These are phyloP conservation scores for Laupala kohalensis DNA, from an alignment of 1,140 invertebrate species.

Conservation along the genomic window DNA sequence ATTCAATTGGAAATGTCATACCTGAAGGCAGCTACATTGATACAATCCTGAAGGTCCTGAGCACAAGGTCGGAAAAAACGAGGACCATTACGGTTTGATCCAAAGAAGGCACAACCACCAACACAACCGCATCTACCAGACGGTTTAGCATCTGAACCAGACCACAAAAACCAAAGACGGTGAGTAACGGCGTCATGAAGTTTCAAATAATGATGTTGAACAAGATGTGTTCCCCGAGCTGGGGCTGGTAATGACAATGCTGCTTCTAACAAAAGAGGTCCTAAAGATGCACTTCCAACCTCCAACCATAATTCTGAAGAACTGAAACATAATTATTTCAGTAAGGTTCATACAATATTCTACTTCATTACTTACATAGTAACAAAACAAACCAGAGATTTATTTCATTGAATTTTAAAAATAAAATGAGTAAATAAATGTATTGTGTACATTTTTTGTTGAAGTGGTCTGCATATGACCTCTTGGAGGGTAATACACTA, in stretches of 20 bases:
- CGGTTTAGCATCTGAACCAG: slow-evolving; percentile 37
- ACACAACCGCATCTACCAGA: slow-evolving; percentile 82
- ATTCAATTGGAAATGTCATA: slow-evolving; percentile 22
- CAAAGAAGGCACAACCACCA: slow-evolving; percentile 90
- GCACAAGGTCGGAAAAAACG: slow-evolving; percentile 76
- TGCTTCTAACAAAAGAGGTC: slow-evolving; percentile 85
- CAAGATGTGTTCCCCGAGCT: slow-evolving; percentile 56
- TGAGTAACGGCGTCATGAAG: slow-evolving; percentile 79
- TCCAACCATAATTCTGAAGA: slow-evolving; percentile 74
- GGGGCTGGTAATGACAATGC: slow-evolving; percentile 65
- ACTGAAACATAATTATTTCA: not conserved
- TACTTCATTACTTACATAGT: no score
- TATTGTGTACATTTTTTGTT: no score
- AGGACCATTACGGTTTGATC: slow-evolving; percentile 70
- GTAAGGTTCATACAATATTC: no score
- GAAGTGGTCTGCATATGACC: no score
- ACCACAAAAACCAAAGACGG: slow-evolving; percentile 91
- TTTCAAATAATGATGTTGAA: slow-evolving; percentile 65
- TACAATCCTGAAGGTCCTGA: slow-evolving; percentile 64
- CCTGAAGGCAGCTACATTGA: slow-evolving; percentile 66
- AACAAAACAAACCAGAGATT: no score
- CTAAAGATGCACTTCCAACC: slow-evolving; percentile 77
- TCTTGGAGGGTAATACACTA: no score
- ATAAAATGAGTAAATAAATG: no score
- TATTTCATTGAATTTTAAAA: no score